Evolutionary conservation across 2,888 invertebrate species (phyloP).

Genomic region (Elaeidobius kamerunicus): DNA sequence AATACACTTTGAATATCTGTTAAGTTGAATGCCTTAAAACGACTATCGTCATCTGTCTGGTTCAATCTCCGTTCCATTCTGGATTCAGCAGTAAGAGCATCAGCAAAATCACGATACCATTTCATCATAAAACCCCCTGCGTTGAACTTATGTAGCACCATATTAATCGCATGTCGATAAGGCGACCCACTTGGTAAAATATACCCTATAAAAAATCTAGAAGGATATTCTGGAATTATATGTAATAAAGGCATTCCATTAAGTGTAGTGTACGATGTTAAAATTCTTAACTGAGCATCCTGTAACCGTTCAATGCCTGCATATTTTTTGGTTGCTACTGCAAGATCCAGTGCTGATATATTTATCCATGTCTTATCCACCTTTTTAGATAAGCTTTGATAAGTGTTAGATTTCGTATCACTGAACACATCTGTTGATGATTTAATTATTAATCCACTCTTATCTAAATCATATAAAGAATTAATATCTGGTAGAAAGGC

Average conservation of each 20-base stretch:
- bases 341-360: slow-evolving; percentile 24
- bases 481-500: slow-evolving; percentile 50
- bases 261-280: slow-evolving; percentile 38
- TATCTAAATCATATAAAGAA: slow-evolving; percentile 48
- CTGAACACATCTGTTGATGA: slow-evolving; percentile 40
- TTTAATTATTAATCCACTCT: slow-evolving; percentile 45
- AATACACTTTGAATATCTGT: slow-evolving; percentile 1
- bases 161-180: slow-evolving; percentile 45
- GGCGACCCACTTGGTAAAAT: slow-evolving; percentile 49
- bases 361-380: slow-evolving; percentile 8
- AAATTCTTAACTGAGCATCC: slow-evolving; percentile 39
- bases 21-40: background rate
- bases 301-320: slow-evolving; percentile 19
- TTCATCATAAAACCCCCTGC: slow-evolving; percentile 47
- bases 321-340: slow-evolving; percentile 34
- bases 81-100: slow-evolving; percentile 2
- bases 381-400: slow-evolving; percentile 21
- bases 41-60: background rate
- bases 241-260: slow-evolving; percentile 47
- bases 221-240: slow-evolving; percentile 49
- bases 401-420: slow-evolving; percentile 12
- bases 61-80: background rate
- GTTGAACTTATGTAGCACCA: slow-evolving; percentile 40
- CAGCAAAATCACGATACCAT: slow-evolving; percentile 44
- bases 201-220: slow-evolving; percentile 48